A percentile compares a stretch with the other conserved stretches of the same genome.
phyloP scores from a whole-genome alignment of 2,797 vertebrate species.

The Eutrigla gurnardus region DNA sequence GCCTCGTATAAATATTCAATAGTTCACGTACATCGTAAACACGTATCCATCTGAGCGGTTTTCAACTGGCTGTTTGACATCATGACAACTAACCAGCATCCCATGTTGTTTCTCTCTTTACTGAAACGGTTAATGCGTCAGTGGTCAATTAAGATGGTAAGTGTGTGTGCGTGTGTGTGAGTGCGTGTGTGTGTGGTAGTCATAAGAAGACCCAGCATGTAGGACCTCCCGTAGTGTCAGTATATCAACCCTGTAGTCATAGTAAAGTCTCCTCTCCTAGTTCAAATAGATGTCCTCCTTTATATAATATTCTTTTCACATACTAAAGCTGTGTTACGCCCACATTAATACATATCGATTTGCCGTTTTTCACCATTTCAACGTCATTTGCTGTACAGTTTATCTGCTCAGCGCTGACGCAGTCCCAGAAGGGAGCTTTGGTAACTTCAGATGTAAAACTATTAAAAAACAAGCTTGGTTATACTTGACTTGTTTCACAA shows the following conservation, averaged over 20 bases:
- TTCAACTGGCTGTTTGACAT: not conserved
- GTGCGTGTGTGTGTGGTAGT: constrained; percentile 11
- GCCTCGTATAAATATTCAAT: not conserved
- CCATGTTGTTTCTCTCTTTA: constrained; percentile 63
- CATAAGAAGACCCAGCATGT: constrained; percentile 17
- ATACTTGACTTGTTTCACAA: not conserved
- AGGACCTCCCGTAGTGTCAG: constrained; percentile 17
- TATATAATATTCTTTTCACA: not conserved
- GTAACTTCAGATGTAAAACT: not conserved
- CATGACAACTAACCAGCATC: constrained; percentile 67
- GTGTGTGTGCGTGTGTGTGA: constrained; percentile 45
- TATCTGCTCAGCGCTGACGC: not conserved
- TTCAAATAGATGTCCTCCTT: not conserved
- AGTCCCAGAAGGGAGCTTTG: not conserved
- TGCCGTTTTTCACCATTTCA: not conserved
- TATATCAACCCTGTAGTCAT: constrained; percentile 26
- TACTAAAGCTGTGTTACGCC: not conserved
- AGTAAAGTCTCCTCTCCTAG: not conserved
- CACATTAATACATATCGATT: not conserved
- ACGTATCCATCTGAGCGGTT: not conserved
- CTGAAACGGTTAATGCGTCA: constrained; percentile 88
- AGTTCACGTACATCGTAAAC: not conserved
- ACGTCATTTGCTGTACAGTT: not conserved
- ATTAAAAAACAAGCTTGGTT: not conserved
- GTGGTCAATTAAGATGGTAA: constrained; percentile 97